Percentiles rank a stretch among this genome's conserved stretches.
phyloP scores from a whole-genome alignment of 2,113 vertebrate species.

The Coptodon bakossiorum region DNA sequence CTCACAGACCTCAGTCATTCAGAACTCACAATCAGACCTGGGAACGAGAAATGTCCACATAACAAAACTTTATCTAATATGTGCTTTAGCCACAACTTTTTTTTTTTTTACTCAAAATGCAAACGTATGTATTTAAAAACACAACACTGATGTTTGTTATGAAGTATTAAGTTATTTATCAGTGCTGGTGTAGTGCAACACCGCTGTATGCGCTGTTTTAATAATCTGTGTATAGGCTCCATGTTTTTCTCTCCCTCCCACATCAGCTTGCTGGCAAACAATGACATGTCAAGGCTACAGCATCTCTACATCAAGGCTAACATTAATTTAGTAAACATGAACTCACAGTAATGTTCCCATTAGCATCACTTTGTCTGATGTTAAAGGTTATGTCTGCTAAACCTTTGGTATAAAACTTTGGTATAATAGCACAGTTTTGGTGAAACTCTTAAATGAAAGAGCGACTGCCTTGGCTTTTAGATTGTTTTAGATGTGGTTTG shows the following conservation, averaged over 20 bases:
- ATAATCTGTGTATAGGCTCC: not conserved
- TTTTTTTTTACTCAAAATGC: not conserved
- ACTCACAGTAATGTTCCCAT: not conserved
- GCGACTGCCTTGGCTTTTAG: not conserved
- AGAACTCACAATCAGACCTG: not conserved
- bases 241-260: not conserved
- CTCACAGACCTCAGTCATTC: not conserved
- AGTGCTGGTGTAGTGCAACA: not conserved
- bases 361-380: not conserved
- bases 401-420: not conserved
- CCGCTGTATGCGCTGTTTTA: fast-evolving
- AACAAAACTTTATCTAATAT: not conserved
- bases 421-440: not conserved
- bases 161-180: not conserved
- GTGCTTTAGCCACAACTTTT: not conserved
- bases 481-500: not conserved
- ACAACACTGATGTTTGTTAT: not conserved
- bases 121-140: not conserved
- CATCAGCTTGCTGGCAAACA: not conserved
- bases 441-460: not conserved
- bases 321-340: not conserved
- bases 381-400: not conserved
- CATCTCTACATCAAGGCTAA: not conserved
- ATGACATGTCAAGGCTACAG: not conserved
- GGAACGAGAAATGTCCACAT: not conserved